Evolutionary conservation across 2,113 vertebrate genomes (phyloP).

Genomic region (Nyctereutes procyonoides): DNA sequence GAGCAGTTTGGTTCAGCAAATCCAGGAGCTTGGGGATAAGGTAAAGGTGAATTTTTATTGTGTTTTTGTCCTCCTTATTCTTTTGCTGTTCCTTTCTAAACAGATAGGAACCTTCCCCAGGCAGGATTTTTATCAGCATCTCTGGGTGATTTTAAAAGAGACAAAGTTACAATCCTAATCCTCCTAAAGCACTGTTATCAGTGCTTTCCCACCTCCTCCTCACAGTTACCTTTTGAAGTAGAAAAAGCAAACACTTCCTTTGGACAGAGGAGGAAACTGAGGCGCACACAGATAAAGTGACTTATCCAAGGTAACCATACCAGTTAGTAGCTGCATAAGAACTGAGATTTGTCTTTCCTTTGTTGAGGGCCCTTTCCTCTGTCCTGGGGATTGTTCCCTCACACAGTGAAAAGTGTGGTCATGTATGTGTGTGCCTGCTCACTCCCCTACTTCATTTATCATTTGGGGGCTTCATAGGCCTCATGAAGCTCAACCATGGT

Average conservation of each 20-base stretch:
- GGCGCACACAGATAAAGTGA: background rate
- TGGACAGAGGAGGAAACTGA: background rate
- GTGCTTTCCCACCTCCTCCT: background rate
- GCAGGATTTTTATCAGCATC: background rate
- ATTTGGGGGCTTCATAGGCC: background rate
- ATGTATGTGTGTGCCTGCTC: background rate
- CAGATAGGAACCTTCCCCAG: background rate
- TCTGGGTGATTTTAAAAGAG: constrained; percentile 33
- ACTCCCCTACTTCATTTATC: background rate
- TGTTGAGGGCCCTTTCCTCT: background rate
- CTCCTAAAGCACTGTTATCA: background rate
- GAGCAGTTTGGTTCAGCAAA: background rate
- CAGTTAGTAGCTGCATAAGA: background rate
- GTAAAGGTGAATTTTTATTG: constrained; percentile 63
- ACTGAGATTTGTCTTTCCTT: background rate
- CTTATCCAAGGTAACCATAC: background rate
- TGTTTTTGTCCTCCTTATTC: constrained; percentile 44
- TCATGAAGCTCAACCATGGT: background rate
- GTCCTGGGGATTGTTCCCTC: background rate
- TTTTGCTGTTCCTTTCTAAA: constrained; percentile 11
- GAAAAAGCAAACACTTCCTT: background rate
- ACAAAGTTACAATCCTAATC: background rate
- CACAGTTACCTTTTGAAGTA: constrained; percentile 13
- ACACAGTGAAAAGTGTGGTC: background rate
- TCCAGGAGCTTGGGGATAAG: background rate